A percentile compares a stretch with the other conserved stretches of the same genome.
Evolutionary conservation across 2,888 invertebrate genomes (phyloP).

Genomic region (Agriotes lineatus): DNA sequence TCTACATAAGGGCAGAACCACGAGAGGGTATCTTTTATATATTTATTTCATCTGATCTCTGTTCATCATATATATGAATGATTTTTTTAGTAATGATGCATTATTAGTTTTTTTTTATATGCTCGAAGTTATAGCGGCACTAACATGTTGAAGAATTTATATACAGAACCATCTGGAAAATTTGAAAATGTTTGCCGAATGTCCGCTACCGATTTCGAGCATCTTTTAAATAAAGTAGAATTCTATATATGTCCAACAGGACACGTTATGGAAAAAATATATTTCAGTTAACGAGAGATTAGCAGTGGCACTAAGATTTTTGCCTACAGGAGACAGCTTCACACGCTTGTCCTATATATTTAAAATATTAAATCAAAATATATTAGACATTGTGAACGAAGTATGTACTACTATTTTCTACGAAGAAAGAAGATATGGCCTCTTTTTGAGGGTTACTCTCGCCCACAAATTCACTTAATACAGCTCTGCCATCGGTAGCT

Average conservation of each 20-base stretch:
- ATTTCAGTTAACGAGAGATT: too few species aligned
- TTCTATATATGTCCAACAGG: background rate
- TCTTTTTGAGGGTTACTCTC: too few species aligned
- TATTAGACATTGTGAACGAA: background rate
- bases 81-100: background rate
- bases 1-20: background rate
- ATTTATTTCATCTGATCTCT: background rate
- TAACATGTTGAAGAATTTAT: background rate
- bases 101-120: background rate
- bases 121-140: background rate
- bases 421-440: too few species aligned
- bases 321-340: too few species aligned
- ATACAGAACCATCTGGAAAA: background rate
- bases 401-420: too few species aligned
- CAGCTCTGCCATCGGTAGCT: too few species aligned
- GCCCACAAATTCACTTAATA: too few species aligned
- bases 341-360: too few species aligned
- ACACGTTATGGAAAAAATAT: background rate
- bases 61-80: background rate
- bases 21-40: background rate
- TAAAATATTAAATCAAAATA: background rate
- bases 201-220: conserved; percentile 4
- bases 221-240: conserved; percentile 9
- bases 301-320: too few species aligned
- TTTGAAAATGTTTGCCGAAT: background rate